Base-by-base conservation (phyloP, 1,140 invertebrate genomes). In the Tetraneura akinire region DNA sequence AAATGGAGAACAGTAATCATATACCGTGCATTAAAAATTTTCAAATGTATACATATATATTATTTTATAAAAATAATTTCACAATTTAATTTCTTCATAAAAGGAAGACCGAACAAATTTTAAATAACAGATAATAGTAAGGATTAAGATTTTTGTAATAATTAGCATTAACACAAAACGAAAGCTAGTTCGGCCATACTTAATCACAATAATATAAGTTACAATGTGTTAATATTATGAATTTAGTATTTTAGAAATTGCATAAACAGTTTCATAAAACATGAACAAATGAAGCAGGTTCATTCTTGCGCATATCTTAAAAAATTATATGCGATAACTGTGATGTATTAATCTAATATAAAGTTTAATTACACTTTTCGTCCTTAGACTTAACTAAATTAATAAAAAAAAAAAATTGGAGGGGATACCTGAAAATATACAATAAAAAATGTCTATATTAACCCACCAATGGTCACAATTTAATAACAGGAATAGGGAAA, bases 371-470 rank as follows among this genome's bases (percentile, higher is more conserved):
- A 78, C 42, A 62, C 57, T 78, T 78, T 76, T 78, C 45, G 74
- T 62, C 74, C 42, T 78, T 42, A 78, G 37, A 78, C 53, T 3
- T 62, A 76, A 42, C 16, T 13, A 32, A 32, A 13, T 32, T 73
- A 51, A 42, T 73, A n/a, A 53, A 23, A 26, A 74, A 53, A 32
- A 42, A 45, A 78, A 62, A 23, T 60, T 78, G 74, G 74, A 78
- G 74, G 74, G 74, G 53, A 76, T 78, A 18, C n/a, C 74, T 78
- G 74, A 78, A 57, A 78, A 47, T 62, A 78, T 78, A 78, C 55
- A 78, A 78, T 71, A 51, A 78, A 62, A 73, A 74, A 76, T 42
- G 42, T 55, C 26, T 55, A 76, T 55, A 66, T 66, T 51, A 55
- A 76, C 73, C 73, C 73, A 57, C 51, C 51, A 76, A 57, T 57